phyloP scores from a whole-genome alignment of 2,113 vertebrate species.

The Spheniscus mendiculus region DNA sequence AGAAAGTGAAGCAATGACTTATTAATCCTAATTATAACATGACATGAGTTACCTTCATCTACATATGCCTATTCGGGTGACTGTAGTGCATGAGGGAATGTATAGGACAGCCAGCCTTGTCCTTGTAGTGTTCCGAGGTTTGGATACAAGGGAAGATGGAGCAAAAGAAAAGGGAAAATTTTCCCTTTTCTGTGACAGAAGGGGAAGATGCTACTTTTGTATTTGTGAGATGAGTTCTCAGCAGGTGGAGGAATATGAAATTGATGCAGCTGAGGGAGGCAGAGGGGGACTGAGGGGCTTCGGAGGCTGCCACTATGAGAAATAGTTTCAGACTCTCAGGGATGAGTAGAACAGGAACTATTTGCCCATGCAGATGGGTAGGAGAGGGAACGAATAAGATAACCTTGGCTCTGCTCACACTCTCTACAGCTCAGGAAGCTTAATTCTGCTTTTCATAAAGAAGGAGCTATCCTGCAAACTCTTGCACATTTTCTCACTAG shows the following conservation, averaged over 20 bases:
- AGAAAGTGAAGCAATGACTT: neutral
- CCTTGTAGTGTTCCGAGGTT: neutral
- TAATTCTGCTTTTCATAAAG: neutral
- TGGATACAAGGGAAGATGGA: neutral
- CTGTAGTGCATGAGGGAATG: neutral
- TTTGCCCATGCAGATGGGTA: neutral
- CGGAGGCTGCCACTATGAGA: neutral
- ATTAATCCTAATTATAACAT: neutral
- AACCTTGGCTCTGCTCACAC: neutral
- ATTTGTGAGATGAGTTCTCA: neutral
- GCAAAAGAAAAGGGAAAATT: neutral
- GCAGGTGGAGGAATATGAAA: neutral
- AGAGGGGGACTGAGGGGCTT: accelerated
- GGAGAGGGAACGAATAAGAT: neutral
- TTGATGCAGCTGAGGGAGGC: neutral
- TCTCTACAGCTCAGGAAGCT: neutral
- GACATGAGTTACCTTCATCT: neutral
- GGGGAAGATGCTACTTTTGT: neutral
- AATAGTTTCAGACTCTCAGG: neutral
- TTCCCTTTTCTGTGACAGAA: neutral
- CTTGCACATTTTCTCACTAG: neutral
- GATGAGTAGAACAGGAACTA: neutral
- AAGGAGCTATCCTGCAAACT: neutral
- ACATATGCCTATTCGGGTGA: neutral
- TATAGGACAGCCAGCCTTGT: neutral